Base-by-base conservation (phyloP, 2,888 invertebrate species). In the Mesopsocus fuscifrons region DNA sequence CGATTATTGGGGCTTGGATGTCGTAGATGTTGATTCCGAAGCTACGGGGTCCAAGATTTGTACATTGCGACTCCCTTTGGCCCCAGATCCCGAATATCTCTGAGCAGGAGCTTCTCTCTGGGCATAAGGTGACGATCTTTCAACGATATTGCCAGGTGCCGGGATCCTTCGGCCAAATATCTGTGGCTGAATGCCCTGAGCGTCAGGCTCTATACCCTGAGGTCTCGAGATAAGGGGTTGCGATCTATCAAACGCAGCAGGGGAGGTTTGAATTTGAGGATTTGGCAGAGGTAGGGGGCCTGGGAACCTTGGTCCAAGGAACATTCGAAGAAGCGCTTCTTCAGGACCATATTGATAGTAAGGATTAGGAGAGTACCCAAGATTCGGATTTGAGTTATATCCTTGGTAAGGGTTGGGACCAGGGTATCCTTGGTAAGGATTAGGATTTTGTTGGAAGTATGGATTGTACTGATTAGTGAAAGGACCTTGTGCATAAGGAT, bases 221-320 rank as follows among this genome's bases (percentile, higher is more conserved):
- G n/a, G n/a, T n/a, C n/a, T n/a, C n/a, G n/a, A n/a, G n/a, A n/a
- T n/a, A n/a, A n/a, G n/a, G n/a, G n/a, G n/a, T n/a, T n/a, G n/a
- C n/a, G n/a, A n/a, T n/a, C 26, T 11, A 26, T 26, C 26, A 26
- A 26, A 26, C 8, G 26, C 26, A 9, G 6, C 8, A 18, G 38
- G 38, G 17, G 38, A 38, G n/a, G 15, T 15, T 20, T 38, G 38
- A 20, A 38, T 17, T 38, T 38, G 16, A 38, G 38, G 38, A 38
- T 38, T 38, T 17, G 38, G 38, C 20, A 20, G 38, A 3, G 38
- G 38, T 11, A 26, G 11, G 8, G 26, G 26, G 11, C 8, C 11
- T 5, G 38, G 38, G 11, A 18, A 38, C 20, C 38, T 38, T 17
- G 18, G 4, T 18, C 17, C 17, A 13, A 38, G 18, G 20, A 38